Evolutionary conservation across 2,797 vertebrate genomes (phyloP).

Genomic region (Anguilla megastoma): DNA sequence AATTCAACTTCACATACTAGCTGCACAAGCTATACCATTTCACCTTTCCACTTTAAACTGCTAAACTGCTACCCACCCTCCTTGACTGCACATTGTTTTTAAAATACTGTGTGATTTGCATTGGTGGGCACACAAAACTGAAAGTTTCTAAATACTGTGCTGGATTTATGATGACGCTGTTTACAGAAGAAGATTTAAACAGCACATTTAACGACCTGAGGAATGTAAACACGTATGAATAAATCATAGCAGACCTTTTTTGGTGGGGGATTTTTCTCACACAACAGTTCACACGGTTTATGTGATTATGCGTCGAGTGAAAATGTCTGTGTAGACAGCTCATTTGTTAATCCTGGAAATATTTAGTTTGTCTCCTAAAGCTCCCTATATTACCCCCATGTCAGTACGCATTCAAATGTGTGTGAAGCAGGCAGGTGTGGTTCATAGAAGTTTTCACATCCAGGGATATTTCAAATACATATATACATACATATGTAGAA

Average conservation of each 20-base stretch:
- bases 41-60: not conserved
- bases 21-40: not conserved
- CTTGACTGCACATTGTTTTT: not conserved
- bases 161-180: not conserved
- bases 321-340: not conserved
- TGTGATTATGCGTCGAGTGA: not conserved
- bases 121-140: not conserved
- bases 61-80: not conserved
- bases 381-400: not conserved
- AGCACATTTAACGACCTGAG: not conserved
- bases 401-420: not conserved
- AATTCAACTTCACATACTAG: not conserved
- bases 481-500: too few species aligned
- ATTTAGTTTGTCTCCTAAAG: slow-evolving; percentile 5
- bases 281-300: not conserved
- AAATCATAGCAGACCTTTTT: not conserved
- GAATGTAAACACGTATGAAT: not conserved
- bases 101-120: not conserved
- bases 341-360: slow-evolving; percentile 4
- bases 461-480: not conserved
- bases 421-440: slow-evolving; percentile 9
- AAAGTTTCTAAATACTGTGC: not conserved
- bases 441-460: not conserved
- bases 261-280: too few species aligned
- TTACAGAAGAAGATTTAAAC: not conserved